Evolutionary conservation across 2,113 vertebrate genomes (phyloP).

Genomic region (Corvus hawaiiensis): DNA sequence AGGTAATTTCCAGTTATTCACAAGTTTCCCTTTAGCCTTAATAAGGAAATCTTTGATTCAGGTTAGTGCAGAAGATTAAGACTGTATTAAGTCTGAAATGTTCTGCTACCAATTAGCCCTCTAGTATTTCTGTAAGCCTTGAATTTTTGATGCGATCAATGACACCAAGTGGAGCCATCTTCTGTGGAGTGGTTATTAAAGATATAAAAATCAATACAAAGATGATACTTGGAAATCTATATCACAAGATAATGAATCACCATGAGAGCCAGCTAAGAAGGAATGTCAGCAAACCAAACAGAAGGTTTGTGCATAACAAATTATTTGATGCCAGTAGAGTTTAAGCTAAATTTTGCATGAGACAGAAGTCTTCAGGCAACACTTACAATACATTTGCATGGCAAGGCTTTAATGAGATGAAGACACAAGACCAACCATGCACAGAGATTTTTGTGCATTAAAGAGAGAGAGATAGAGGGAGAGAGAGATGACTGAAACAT

Average conservation of each 20-base stretch:
- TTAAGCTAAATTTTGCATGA: slow-evolving; percentile 76
- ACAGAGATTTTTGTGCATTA: slow-evolving; percentile 37
- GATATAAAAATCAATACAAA: slow-evolving; percentile 85
- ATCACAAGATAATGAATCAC: slow-evolving; percentile 79
- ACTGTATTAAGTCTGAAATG: slow-evolving; percentile 77
- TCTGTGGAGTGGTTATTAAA: slow-evolving; percentile 83
- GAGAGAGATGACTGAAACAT: slow-evolving; percentile 57
- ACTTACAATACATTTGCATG: slow-evolving; percentile 72
- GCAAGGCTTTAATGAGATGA: slow-evolving; percentile 73
- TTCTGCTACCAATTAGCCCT: slow-evolving; percentile 81
- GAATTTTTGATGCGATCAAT: slow-evolving; percentile 87
- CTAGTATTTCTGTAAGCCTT: slow-evolving; percentile 83
- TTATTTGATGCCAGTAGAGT: slow-evolving; percentile 69
- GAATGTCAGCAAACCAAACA: slow-evolving; percentile 79
- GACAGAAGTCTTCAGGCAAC: slow-evolving; percentile 73
- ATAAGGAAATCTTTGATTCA: slow-evolving; percentile 69
- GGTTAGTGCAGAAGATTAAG: slow-evolving; percentile 75
- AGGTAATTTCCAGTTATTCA: slow-evolving; percentile 59
- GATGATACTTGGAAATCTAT: slow-evolving; percentile 84
- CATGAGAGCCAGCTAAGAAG: slow-evolving; percentile 71
- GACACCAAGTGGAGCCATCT: slow-evolving; percentile 81
- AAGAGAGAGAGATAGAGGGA: neutral
- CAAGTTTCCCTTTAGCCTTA: slow-evolving; percentile 43
- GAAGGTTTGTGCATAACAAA: slow-evolving; percentile 75
- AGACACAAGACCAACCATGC: slow-evolving; percentile 58